A percentile compares a stretch with the other conserved stretches of the same genome.
These are phyloP conservation scores for Exephanes ischioxanthus DNA, from an alignment of 2,888 invertebrate species.

Conservation along the genomic window DNA sequence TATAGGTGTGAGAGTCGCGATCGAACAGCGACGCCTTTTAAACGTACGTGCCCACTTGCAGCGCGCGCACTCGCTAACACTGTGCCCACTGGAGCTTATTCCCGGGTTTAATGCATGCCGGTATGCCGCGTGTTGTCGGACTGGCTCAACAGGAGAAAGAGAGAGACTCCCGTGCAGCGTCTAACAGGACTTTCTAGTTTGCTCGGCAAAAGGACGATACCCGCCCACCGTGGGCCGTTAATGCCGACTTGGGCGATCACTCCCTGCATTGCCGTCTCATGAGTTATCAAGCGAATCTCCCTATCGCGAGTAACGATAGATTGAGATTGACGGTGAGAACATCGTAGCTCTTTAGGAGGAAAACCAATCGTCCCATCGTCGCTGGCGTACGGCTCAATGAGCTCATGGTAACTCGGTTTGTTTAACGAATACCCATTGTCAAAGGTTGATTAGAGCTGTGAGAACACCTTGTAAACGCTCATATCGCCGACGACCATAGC, in stretches of 20 bases:
- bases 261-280: slow-evolving; percentile 43
- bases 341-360: not conserved
- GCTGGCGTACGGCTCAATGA: slow-evolving; percentile 19
- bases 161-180: slow-evolving; percentile 16
- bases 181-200: slow-evolving; percentile 75
- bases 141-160: slow-evolving; percentile 53
- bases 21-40: slow-evolving; percentile 55
- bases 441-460: slow-evolving; percentile 42
- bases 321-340: slow-evolving; percentile 2
- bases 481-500: slow-evolving; percentile 11
- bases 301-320: slow-evolving; percentile 19
- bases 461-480: slow-evolving; percentile 20
- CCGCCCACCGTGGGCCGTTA: slow-evolving; percentile 69
- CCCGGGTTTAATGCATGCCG: slow-evolving; percentile 50
- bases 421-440: slow-evolving; percentile 48
- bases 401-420: slow-evolving; percentile 14
- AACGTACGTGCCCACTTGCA: slow-evolving; percentile 28
- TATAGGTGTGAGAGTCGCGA: slow-evolving; percentile 36
- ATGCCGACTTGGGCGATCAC: slow-evolving; percentile 61
- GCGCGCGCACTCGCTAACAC: slow-evolving; percentile 21
- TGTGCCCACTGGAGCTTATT: slow-evolving; percentile 42
- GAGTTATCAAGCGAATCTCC: not conserved
- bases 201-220: slow-evolving; percentile 71
- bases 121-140: slow-evolving; percentile 35
- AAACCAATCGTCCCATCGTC: slow-evolving; percentile 16